Evolutionary conservation across 2,113 vertebrate genomes (phyloP).

Genomic region (Prietella phreatophila): DNA sequence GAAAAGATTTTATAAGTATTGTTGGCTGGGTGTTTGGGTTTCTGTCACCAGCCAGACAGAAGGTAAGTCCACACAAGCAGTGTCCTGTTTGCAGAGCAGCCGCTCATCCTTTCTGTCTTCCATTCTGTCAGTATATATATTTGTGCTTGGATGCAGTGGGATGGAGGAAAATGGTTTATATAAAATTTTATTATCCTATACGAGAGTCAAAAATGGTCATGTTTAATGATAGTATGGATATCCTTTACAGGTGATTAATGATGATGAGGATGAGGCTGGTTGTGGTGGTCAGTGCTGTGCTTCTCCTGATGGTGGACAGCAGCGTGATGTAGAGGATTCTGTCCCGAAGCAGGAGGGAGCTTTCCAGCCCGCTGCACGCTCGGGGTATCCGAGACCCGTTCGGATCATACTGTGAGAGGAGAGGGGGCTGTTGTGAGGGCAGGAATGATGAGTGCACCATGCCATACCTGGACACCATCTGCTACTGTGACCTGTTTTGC

Average conservation of each 20-base stretch:
- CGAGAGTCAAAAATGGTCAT: slow-evolving; percentile 11
- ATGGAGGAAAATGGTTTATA: not conserved
- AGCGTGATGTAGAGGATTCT: slow-evolving; percentile 54
- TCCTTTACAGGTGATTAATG: slow-evolving; percentile 62
- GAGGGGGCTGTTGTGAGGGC: slow-evolving; percentile 84
- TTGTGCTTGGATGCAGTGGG: slow-evolving; percentile 11
- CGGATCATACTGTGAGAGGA: slow-evolving; percentile 83
- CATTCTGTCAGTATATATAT: not conserved
- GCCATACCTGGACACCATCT: slow-evolving; percentile 90
- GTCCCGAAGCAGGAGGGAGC: slow-evolving; percentile 66
- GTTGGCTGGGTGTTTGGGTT: not conserved
- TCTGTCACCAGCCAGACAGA: not conserved
- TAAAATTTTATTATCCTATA: not conserved
- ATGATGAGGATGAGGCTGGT: slow-evolving; percentile 67
- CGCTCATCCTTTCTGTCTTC: not conserved
- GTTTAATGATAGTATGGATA: slow-evolving; percentile 22
- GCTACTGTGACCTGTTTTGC: slow-evolving; percentile 98
- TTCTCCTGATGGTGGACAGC: slow-evolving; percentile 67
- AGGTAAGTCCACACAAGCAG: not conserved
- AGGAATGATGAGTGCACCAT: slow-evolving; percentile 85
- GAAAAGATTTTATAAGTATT: slow-evolving; percentile 40
- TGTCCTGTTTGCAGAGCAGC: not conserved
- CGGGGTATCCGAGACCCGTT: slow-evolving; percentile 84
- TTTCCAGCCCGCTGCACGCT: slow-evolving; percentile 79
- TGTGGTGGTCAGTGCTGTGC: slow-evolving; percentile 45